Evolutionary conservation across 2,797 vertebrate species (phyloP), one percentile per base, ranked within the genome.

Genomic region (Euphonia xanthogaster): DNA sequence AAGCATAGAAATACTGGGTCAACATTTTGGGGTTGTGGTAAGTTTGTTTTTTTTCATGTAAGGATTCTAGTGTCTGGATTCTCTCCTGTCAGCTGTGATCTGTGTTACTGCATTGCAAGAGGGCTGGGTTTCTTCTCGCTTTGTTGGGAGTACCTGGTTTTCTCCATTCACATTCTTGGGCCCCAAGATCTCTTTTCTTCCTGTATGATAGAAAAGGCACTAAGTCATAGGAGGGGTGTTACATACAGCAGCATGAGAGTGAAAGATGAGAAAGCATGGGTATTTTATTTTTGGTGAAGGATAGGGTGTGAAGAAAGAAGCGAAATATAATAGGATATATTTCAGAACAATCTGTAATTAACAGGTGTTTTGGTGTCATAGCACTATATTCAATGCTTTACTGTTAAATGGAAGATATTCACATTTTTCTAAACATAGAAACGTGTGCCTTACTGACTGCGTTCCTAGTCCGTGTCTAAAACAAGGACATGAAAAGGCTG

Each of bases 301-400:
- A 80, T 94, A 75, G 85, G 30, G 79, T 91, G 84, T 94, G 88
- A 95, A 95, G 90, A 93, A 95, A 93, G 88, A 93, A 68, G 88
- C 51, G 90, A 93, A 96, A 94, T 92, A 92, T 93, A 95, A 97
- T 94, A 96, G 80, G 71, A 37, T 11, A 3, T 92, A 82, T 92
- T 96, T 94, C 81, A 94, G 86, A 95, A 95, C 95, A 96, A 83
- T 95, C 95, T 96, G 93, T 74, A 95, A 93, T 97, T 92, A 96
- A 92, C 88, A 96, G 95, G 95, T 97, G 88, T 91, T 92, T 95
- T 95, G 90, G 80, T 96, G 92, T 94, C 88, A 71, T 50, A 87
- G 84, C 47, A 77, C 84, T 93, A 55, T 96, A 96, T 93, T 95
- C 88, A 88, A 7, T 80, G 42, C 92, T 96, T 95, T 96, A 68